These are phyloP conservation scores for Nyleta sp. DNA, from an alignment of 2,888 invertebrate genomes.

Conservation along the genomic window DNA sequence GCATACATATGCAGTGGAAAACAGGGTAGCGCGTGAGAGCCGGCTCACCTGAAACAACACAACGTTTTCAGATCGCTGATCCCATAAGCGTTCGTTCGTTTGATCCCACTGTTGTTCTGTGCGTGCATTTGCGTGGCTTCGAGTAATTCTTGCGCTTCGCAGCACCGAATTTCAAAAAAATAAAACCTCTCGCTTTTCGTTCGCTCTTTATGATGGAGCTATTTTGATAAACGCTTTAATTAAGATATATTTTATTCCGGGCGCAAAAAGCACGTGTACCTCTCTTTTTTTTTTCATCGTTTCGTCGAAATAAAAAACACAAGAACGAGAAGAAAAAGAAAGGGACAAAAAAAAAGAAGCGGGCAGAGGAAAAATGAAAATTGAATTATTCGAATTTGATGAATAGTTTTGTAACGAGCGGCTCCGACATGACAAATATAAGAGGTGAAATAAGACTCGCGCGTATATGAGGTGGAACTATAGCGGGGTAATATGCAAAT, in stretches of 20 bases:
- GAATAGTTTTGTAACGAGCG: slow-evolving; percentile 62
- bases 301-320: too few relatives aligned
- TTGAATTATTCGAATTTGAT: slow-evolving; percentile 38
- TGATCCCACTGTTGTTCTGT: slow-evolving; percentile 80
- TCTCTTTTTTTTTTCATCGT: slow-evolving; percentile 2
- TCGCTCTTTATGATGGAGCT: slow-evolving; percentile 36
- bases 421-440: slow-evolving; percentile 52
- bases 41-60: slow-evolving; percentile 82
- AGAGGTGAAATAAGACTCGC: slow-evolving; percentile 59
- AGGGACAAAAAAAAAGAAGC: too few relatives aligned
- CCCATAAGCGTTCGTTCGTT: slow-evolving; percentile 79
- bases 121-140: slow-evolving; percentile 73
- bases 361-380: slow-evolving; percentile 9
- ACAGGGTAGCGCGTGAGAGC: slow-evolving; percentile 78
- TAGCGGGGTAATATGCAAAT: slow-evolving; percentile 78
- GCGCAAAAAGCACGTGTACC: too few relatives aligned
- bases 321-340: too few relatives aligned
- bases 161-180: slow-evolving; percentile 60
- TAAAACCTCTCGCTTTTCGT: slow-evolving; percentile 39
- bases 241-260: slow-evolving; percentile 1
- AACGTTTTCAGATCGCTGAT: slow-evolving; percentile 82
- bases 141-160: slow-evolving; percentile 70
- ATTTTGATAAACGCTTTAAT: slow-evolving; percentile 58
- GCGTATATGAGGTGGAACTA: slow-evolving; percentile 70
- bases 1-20: slow-evolving; percentile 66